A percentile compares a stretch with the other conserved stretches of the same genome.
Conservation (phyloP, 2,113 vertebrate species). For the Nibea albiflora region DNA sequence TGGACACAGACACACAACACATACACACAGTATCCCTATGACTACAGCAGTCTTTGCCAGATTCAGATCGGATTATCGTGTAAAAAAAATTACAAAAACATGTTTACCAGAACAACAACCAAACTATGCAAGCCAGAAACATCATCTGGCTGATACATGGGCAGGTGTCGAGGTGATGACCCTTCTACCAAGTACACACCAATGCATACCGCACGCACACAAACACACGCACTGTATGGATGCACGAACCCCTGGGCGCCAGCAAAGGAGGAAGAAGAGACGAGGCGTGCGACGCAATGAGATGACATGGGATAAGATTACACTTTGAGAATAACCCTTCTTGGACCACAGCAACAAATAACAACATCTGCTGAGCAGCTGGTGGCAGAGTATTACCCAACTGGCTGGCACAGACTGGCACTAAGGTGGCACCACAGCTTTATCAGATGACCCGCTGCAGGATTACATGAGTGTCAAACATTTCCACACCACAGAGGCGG, state of each 20-base stretch:
- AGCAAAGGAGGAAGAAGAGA: conserved; percentile 4
- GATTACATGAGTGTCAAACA: conserved; percentile 85
- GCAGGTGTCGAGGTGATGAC: conserved; percentile 78
- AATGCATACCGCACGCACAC: background rate
- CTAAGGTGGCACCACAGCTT: conserved; percentile 70
- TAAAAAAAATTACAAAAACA: conserved; percentile 79
- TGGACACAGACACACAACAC: conserved; percentile 21
- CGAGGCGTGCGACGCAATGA: conserved; percentile 28
- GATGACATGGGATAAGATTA: conserved; percentile 49
- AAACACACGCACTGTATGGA: background rate
- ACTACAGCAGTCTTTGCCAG: conserved; percentile 65
- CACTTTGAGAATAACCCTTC: conserved; percentile 68
- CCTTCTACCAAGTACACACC: conserved; percentile 40
- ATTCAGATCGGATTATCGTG: conserved; percentile 77
- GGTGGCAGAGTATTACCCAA: conserved; percentile 78
- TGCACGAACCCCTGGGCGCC: conserved; percentile 12
- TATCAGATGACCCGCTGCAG: conserved; percentile 80
- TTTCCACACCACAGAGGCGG: conserved; percentile 71
- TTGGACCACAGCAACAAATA: conserved; percentile 70
- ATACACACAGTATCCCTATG: conserved; percentile 50
- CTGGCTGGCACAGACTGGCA: conserved; percentile 78
- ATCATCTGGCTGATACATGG: conserved; percentile 78
- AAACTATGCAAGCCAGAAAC: conserved; percentile 73
- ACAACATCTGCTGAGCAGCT: conserved; percentile 87
- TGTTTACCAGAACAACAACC: conserved; percentile 79